Evolutionary conservation across 2,113 vertebrate species (phyloP).

Genomic region (Vireo altiloquus): DNA sequence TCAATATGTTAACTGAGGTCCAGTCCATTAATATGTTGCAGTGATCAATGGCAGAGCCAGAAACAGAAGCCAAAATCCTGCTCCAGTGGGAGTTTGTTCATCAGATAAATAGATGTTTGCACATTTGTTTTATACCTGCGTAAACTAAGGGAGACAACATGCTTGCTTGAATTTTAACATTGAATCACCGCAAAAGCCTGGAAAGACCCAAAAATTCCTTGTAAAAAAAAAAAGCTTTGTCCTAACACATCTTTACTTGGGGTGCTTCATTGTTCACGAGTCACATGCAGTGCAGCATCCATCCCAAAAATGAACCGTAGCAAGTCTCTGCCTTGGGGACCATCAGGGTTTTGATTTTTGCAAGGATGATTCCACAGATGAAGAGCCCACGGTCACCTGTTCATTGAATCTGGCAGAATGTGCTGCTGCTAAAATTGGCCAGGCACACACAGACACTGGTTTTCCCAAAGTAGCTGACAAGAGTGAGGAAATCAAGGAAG

Average conservation of each 20-base stretch:
- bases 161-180: not conserved
- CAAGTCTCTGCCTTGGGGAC: not conserved
- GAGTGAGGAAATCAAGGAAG: not conserved
- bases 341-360: not conserved
- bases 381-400: not conserved
- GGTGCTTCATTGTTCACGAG: not conserved
- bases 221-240: not conserved
- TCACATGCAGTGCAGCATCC: not conserved
- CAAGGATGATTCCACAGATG: not conserved
- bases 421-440: not conserved
- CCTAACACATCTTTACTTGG: not conserved
- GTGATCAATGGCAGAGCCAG: not conserved
- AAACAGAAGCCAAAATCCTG: not conserved
- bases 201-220: not conserved
- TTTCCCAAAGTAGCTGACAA: not conserved
- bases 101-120: not conserved
- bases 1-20: not conserved
- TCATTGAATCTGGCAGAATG: not conserved
- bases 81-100: not conserved
- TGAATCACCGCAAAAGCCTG: not conserved
- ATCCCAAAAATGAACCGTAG: not conserved
- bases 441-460: not conserved
- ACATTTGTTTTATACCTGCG: not conserved
- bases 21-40: not conserved
- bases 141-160: not conserved